Evolutionary conservation across 2,888 invertebrate genomes (phyloP).

Genomic region (Rosalia funebris): DNA sequence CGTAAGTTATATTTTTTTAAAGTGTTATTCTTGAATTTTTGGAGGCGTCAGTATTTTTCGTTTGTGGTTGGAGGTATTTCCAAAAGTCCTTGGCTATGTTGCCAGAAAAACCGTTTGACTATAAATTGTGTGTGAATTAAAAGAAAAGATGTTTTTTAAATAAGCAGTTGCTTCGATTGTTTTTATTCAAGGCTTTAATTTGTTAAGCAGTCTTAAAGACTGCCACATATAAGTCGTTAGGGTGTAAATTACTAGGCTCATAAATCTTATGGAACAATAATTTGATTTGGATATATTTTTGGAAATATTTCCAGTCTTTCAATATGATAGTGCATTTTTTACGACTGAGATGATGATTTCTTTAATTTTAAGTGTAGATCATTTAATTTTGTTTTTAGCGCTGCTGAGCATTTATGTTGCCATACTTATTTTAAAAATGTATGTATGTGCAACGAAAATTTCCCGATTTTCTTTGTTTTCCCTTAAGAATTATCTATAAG

Average conservation of each 20-base stretch:
- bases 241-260: no score
- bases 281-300: no score
- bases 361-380: conserved; percentile 17
- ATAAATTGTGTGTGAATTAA: no score
- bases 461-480: background rate
- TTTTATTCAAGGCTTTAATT: no score
- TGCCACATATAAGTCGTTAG: no score
- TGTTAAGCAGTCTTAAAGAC: no score
- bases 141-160: no score
- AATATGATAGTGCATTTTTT: conserved; percentile 3
- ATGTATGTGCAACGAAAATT: background rate
- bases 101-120: background rate
- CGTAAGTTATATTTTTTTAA: conserved; percentile 9
- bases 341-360: conserved; percentile 22
- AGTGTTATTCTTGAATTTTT: conserved; percentile 10
- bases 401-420: background rate
- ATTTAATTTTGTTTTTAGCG: conserved; percentile 14
- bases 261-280: no score
- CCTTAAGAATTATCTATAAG: no score
- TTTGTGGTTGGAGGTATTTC: conserved; percentile 8
- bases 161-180: no score
- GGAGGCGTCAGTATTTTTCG: conserved; percentile 7
- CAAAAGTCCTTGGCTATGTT: background rate
- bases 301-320: conserved; percentile 1
- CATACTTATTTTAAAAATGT: background rate